Evolutionary conservation across 2,888 invertebrate species (phyloP), one percentile per base, ranked within the genome.

Genomic region (Tineola bisselliella): DNA sequence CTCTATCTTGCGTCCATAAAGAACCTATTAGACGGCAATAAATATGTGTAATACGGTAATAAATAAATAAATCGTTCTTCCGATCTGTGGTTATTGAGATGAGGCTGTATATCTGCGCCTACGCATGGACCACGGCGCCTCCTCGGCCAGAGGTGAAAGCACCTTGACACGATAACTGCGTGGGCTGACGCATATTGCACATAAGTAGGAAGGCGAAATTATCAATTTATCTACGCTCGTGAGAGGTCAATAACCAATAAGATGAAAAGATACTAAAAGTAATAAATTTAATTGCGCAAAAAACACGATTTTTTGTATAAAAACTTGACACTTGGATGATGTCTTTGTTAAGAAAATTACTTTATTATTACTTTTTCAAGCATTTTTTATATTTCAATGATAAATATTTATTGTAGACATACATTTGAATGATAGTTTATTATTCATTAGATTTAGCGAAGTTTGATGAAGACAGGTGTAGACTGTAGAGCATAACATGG

Each of bases 21-120:
- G 69, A 70, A 70, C 68, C 68, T 69, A 70, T 69, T 65, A 69
- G 67, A 68, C 66, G 67, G 68, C 70, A 74, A 79, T 77, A 75
- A 77, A 77, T 75, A 77, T 69, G 68, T 69, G 70, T 70, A 69
- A 72, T 72, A 69, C 67, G 69, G 66, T 66, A 64, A 73, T 79
- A 72, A 72, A 73, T 77, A 76, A 75, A 74, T 73, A 74, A 73
- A 71, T 71, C 65, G 69, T 70, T 70, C 70, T 66, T 66, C 63
- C 66, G 72, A 73, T 73, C 69, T 67, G 66, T 25, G 25, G 25
- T 70, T 43, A 43, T 43, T 43, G 43, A 43, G 43, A 43, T 43
- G 43, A 43, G 43, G 43, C 43, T 43, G 43, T 43, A 48, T 38
- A 10, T 13, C 56, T 19, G 56, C 56, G 56, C 56, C 56, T 25